These are phyloP conservation scores for Scopus umbretta DNA, from an alignment of 2,113 vertebrate genomes.

Conservation along the genomic window DNA sequence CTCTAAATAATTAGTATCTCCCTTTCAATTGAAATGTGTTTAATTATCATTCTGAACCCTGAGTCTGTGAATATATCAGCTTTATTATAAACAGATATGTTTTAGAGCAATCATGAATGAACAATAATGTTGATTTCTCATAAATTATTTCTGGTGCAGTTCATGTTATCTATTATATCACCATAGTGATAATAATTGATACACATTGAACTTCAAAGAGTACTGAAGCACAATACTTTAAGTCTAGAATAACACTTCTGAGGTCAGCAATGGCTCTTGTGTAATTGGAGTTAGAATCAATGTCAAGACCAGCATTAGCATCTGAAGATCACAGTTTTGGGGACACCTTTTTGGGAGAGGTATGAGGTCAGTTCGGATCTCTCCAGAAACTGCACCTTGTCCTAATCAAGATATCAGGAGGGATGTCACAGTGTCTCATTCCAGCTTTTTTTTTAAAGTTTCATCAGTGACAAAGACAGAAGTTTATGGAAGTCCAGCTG, in stretches of 20 bases:
- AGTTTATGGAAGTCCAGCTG: neutral
- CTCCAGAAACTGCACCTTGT: neutral
- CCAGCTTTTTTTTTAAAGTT: neutral
- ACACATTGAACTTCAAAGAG: neutral
- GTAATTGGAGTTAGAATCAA: neutral
- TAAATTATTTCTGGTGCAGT: neutral
- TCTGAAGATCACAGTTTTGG: neutral
- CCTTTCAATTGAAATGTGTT: neutral
- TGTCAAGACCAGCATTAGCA: neutral
- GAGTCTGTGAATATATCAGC: neutral
- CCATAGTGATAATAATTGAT: neutral
- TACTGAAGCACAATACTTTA: neutral
- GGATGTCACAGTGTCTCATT: neutral
- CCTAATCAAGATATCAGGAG: neutral
- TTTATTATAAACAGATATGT: neutral
- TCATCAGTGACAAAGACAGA: neutral
- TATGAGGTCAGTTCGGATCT: neutral
- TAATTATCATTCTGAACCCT: neutral
- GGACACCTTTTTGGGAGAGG: neutral
- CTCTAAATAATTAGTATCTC: neutral
- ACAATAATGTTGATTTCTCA: neutral
- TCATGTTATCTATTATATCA: neutral
- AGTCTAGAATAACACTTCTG: neutral
- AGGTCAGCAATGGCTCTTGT: neutral
- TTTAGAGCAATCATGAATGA: neutral